Evolutionary conservation across 2,888 invertebrate genomes (phyloP), one percentile per base, ranked within the genome.

Genomic region (Philhelius pedissequus): DNA sequence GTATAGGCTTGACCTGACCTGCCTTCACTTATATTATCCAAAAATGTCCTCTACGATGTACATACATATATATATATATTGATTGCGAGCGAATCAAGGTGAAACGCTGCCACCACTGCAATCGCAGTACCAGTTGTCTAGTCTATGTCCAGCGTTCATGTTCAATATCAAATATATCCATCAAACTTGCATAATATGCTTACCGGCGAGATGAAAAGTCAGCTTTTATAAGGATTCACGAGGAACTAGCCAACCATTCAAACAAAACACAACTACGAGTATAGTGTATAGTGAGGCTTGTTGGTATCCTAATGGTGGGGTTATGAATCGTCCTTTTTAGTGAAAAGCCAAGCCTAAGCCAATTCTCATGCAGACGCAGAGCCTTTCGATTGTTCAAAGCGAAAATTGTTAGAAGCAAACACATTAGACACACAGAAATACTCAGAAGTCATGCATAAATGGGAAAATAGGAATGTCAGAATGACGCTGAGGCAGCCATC

Each of bases 381-480:
- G 32, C 48, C 22, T 56, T 60, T 50, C n/a, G 25, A 56, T 52
- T 50, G 60, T 52, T 27, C 27, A 38, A 69, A 45, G 52, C 43
- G 30, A 48, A 69, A 62, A 52, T 80, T 69, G 60, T 80, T 52
- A 45, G 30, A 54, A 7, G 35, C 64, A 50, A 60, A 68, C 35
- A 40, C 52, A 74, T 45, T 52, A 60, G 25, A 50, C 35, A 62
- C 73, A 62, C 2, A 38, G 13, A 25, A 20, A 30, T 50, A 40
- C 20, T 32, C 50, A 40, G 35, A 30, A 56, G 15, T 68, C 62
- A n/a, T 66, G 64, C 45, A 64, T 64, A 64, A 52, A 64, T 62
- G 70, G 48, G 62, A 54, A 64, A 66, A 45, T 48, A 71, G 38
- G 40, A 66, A 40, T 9, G 69, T 35, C 43, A 54, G 70, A n/a